Conservation (phyloP, 2,888 invertebrate species). For the Caenorhabditis doughertyi region DNA sequence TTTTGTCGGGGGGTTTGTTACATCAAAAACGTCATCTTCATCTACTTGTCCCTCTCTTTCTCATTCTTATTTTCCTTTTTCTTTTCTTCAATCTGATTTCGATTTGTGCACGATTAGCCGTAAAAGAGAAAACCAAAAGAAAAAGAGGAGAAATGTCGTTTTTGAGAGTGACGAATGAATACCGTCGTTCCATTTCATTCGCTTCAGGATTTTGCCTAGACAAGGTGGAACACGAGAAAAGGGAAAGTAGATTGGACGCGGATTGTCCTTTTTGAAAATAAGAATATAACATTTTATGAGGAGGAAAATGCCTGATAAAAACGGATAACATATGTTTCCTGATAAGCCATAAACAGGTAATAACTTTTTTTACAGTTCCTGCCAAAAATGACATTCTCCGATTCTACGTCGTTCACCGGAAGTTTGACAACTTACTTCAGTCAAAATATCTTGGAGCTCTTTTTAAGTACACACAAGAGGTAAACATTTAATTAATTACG, state of each 20-base stretch:
- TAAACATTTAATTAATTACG: conserved; percentile 27
- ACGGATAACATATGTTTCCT: background rate
- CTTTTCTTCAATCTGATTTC: conserved; percentile 49
- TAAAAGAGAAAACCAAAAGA: conserved; percentile 26
- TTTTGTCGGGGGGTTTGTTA: conserved; percentile 50
- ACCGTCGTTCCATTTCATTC: conserved; percentile 48
- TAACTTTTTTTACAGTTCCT: conserved; percentile 63
- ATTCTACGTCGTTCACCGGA: conserved; percentile 81
- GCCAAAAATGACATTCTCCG: conserved; percentile 80
- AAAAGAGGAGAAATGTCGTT: conserved; percentile 30
- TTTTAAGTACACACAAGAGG: conserved; percentile 80
- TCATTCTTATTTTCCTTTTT: background rate
- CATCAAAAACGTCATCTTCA: conserved; percentile 43
- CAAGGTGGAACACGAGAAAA: conserved; percentile 41
- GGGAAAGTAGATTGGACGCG: conserved; percentile 51
- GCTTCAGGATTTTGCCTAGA: conserved; percentile 43
- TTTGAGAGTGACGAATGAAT: conserved; percentile 51
- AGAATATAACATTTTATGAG: conserved; percentile 18
- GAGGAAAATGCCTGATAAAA: conserved; percentile 11
- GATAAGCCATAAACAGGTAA: conserved; percentile 1
- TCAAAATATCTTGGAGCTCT: conserved; percentile 76
- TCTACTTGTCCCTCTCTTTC: conserved; percentile 10
- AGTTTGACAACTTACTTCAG: conserved; percentile 80
- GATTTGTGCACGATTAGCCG: conserved; percentile 59
- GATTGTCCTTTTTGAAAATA: conserved; percentile 22